Evolutionary conservation across 2,888 invertebrate genomes (phyloP), one percentile per base, ranked within the genome.

Genomic region (Melieria picta): DNA sequence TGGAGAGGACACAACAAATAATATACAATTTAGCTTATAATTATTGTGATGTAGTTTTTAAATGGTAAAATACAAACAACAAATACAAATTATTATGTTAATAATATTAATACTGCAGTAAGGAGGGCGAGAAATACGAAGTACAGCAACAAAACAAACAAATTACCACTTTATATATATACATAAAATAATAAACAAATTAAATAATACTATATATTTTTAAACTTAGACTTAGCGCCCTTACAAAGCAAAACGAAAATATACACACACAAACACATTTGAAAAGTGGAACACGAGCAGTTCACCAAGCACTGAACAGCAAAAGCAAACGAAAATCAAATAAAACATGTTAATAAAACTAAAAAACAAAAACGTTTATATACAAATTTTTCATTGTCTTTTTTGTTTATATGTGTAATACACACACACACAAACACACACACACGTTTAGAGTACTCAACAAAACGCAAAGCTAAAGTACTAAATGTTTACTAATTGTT

Each of bases 31-130:
- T 84, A 84, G 83, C 83, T 83, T 83, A 80, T 83, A 84, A 84
- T 84, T 83, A 84, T 84, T 84, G 83, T 84, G 83, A 84, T 84
- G 83, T 84, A 84, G 84, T 82, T 81, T 79, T 74, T 77, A 77
- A 76, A 74, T 65, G 71, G 65, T 74, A 74, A 71, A 55, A 71
- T 57, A 68, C 52, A 69, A 65, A 70, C 58, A 65, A 67, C 58
- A 60, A 30, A 64, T 43, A 58, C 69, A 69, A 47, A 63, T 45
- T 60, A 61, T 60, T 61, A 61, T 7, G 45, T 43, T 50, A 60
- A 65, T 16, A 46, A 60, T 45, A 69, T 50, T 16, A 56, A 62
- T 45, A 65, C 43, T 30, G 10, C 48, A 47, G 30, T 30, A 30
- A 30, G 30, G 3, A 30, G 30, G 30, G 30, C 30, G 2, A 61